Base-by-base conservation (phyloP, 23 tunicate species). In the Halocynthia roretzi region DNA sequence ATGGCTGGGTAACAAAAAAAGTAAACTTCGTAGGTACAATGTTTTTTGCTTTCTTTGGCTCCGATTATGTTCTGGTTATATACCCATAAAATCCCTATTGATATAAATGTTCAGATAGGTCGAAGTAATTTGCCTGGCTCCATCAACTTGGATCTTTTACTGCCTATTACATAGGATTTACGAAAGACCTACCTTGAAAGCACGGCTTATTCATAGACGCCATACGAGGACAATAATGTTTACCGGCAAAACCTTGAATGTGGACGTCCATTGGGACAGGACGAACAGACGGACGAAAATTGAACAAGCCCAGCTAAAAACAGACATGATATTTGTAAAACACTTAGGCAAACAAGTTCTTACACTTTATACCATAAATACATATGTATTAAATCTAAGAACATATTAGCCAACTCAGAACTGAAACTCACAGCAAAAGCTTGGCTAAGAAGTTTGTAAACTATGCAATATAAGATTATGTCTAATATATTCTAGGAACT, bases 231-330 rank as follows among this genome's bases (percentile, higher is more conserved):
- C 98, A 93, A 80, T 88, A 94, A 65, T 94, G 95, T 61, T 89
- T 87, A 17, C 99, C 99, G n/a, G 99, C 87, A 58, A 94, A 94
- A 5, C 99, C 99, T 52, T 94, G 85, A 19, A 94, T 88, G 77
- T 94, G 99, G 60, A 86, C 87, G 72, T 88, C 94, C 99, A 94
- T 94, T 6, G 99, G 99, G 20, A 94, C 98, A 6, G 99, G 99
- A 11, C 99, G 87, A 8, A 94, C 99, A 10, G 99, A 94, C 10
- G 99, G 99, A 10, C 94, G 83, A 67, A 94, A 94, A 84, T 94
- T 94, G 83, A 87, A 94, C 63, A 94, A 80, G 17, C 95, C 99
- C 78, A 94, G 71, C 91, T 94, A 40, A 2, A 20, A 51, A 72
- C 11, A 14, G 64, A n/a, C n/a, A 58, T 58, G 64, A 58, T 4